Conservation (phyloP, 1,140 invertebrate species). For the Lucilia sericata region DNA sequence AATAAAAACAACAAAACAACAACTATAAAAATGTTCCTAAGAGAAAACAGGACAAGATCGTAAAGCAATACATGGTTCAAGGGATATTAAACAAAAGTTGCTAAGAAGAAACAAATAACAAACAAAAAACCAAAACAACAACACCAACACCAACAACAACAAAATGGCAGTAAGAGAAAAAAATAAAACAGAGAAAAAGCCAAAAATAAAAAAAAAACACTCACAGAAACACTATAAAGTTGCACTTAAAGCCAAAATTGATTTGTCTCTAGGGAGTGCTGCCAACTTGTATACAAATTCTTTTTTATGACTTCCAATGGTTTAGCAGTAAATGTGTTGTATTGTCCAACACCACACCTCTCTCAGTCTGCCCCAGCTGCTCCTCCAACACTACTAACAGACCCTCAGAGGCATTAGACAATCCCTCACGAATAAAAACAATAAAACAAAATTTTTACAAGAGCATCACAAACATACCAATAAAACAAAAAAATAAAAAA, state of each 20-base stretch:
- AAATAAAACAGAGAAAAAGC: background rate
- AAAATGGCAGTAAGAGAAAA: background rate
- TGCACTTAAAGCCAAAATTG: constrained; percentile 34
- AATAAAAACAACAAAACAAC: background rate
- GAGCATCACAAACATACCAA: background rate
- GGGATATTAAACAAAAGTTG: constrained; percentile 14
- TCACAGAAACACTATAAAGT: constrained; percentile 29
- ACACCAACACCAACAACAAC: background rate
- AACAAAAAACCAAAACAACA: background rate
- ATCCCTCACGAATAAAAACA: constrained; percentile 44
- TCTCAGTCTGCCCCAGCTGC: background rate
- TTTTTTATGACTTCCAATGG: constrained; percentile 25
- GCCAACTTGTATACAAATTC: constrained; percentile 23
- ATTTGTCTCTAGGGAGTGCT: constrained; percentile 36
- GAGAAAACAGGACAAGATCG: constrained; percentile 11
- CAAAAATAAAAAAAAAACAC: background rate
- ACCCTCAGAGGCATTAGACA: constrained; percentile 35
- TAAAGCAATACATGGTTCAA: constrained; percentile 22
- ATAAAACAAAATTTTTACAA: constrained; percentile 33
- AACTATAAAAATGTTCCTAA: constrained; percentile 10
- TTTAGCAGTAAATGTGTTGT: constrained; percentile 35
- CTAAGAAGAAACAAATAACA: background rate
- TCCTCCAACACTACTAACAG: too few species aligned
- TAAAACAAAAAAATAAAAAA: background rate
- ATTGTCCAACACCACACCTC: background rate